These are phyloP conservation scores for Parochlus steinenii DNA, from an alignment of 2,888 invertebrate genomes.

Conservation along the genomic window DNA sequence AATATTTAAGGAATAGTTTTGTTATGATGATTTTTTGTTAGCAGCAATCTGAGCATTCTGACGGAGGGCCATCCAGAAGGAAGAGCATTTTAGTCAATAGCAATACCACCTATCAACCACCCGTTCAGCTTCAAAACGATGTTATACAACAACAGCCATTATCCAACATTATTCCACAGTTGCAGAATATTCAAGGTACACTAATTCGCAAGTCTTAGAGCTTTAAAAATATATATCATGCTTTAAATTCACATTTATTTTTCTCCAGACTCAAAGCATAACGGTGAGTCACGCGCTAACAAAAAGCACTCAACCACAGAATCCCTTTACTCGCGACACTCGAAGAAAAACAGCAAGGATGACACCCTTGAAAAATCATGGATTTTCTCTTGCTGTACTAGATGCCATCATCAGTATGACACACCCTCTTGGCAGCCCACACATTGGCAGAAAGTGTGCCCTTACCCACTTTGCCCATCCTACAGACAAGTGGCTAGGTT, in stretches of 20 bases:
- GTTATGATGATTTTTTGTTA: conserved; percentile 16
- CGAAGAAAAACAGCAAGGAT: conserved; percentile 14
- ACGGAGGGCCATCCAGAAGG: conserved; percentile 51
- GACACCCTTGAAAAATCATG: conserved; percentile 41
- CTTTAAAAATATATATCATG: not conserved
- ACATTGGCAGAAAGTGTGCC: conserved; percentile 64
- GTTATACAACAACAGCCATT: conserved; percentile 20
- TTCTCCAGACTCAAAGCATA: conserved; percentile 22
- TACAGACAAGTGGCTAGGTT: conserved; percentile 69
- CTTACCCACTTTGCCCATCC: conserved; percentile 71
- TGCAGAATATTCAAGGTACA: conserved; percentile 12
- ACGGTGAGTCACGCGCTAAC: conserved; percentile 14
- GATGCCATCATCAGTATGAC: conserved; percentile 57
- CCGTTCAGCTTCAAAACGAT: conserved; percentile 28
- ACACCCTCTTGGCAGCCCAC: conserved; percentile 68
- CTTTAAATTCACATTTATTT: conserved; percentile 9
- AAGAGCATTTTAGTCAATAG: conserved; percentile 54
- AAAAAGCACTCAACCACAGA: conserved; percentile 13
- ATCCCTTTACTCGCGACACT: conserved; percentile 13
- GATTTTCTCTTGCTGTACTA: conserved; percentile 66
- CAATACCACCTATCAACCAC: conserved; percentile 14
- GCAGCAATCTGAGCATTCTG: conserved; percentile 38
- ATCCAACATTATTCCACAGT: conserved; percentile 2
- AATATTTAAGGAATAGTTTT: not conserved
- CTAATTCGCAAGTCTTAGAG: not conserved